Conservation (phyloP, 2,888 invertebrate species). For the Pyrrhia umbra region DNA sequence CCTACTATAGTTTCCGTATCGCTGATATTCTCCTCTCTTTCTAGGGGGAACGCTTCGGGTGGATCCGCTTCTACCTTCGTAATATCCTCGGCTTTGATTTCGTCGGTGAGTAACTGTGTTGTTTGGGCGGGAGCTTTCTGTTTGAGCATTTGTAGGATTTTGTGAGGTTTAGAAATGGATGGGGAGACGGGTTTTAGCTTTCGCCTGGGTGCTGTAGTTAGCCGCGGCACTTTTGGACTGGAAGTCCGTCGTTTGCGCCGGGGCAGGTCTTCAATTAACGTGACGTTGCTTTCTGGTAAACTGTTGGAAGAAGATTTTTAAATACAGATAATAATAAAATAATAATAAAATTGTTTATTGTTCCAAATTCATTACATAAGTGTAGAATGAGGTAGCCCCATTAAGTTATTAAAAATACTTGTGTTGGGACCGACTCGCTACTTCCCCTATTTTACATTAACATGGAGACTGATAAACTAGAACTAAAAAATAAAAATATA, state of each 20-base stretch:
- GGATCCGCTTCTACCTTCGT: constrained; percentile 75
- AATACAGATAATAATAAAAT: no score
- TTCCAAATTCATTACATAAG: no score
- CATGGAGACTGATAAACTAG: no score
- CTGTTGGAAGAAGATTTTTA: constrained; percentile 59
- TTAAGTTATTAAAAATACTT: no score
- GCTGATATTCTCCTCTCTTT: constrained; percentile 76
- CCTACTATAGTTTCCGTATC: constrained; percentile 79
- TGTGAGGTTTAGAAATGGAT: constrained; percentile 74
- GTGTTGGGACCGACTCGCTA: no score
- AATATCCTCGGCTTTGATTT: constrained; percentile 65
- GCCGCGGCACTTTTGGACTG: constrained; percentile 74
- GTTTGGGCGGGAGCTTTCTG: constrained; percentile 74
- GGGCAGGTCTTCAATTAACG: constrained; percentile 77
- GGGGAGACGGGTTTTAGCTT: constrained; percentile 77
- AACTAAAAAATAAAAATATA: no score
- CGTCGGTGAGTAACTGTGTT: constrained; percentile 62
- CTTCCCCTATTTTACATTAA: no score
- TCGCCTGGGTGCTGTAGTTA: constrained; percentile 76
- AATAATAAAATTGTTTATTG: no score
- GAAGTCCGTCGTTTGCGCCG: constrained; percentile 74
- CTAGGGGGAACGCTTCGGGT: constrained; percentile 81
- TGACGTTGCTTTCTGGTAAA: constrained; percentile 77
- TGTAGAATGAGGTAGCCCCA: no score
- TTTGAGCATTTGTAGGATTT: constrained; percentile 81